phyloP scores from a whole-genome alignment of 2,113 vertebrate species.

The Nothoprocta pentlandii region DNA sequence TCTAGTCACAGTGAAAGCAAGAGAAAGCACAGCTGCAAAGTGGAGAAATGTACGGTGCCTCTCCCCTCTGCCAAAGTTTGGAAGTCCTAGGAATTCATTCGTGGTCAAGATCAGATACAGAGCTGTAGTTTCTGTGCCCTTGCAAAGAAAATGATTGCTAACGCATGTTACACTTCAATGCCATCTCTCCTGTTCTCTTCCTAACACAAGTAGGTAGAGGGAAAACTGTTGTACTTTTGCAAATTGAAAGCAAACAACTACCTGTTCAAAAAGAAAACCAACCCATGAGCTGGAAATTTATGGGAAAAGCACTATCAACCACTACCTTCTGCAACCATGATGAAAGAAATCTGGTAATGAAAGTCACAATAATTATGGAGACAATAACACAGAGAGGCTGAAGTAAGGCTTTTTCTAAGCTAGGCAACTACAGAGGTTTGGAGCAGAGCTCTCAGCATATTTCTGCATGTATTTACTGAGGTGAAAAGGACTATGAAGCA shows the following conservation, averaged over 20 bases:
- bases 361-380: background rate
- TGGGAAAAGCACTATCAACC: background rate
- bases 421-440: background rate
- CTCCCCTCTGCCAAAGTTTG: background rate
- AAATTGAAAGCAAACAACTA: slow-evolving; percentile 15
- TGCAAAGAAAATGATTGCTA: background rate
- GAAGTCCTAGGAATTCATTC: background rate
- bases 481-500: background rate
- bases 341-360: background rate
- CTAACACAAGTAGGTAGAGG: background rate
- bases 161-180: background rate
- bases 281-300: background rate
- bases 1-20: background rate
- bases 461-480: background rate
- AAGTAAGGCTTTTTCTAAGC: background rate
- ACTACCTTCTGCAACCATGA: background rate
- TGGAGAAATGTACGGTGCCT: background rate
- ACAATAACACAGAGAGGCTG: background rate
- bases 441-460: background rate
- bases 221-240: slow-evolving; percentile 34
- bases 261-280: background rate
- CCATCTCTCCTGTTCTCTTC: background rate
- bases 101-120: background rate
- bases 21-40: background rate
- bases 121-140: background rate